These are phyloP conservation scores for Parnassius mnemosyne DNA, from an alignment of 2,888 invertebrate species.

Conservation along the genomic window DNA sequence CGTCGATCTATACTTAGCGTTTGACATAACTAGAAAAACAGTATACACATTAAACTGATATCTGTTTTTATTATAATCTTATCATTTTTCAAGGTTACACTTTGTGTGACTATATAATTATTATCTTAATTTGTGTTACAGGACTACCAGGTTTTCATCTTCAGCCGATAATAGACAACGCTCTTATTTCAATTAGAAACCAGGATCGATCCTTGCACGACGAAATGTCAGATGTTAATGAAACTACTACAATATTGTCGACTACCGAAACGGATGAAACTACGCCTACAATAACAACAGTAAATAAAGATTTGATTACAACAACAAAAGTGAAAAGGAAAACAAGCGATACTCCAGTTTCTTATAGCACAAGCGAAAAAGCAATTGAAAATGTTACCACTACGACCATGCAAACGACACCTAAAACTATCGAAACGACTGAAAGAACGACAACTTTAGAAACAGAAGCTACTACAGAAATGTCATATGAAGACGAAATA, in stretches of 20 bases:
- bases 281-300: slow-evolving; percentile 39
- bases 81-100: too few relatives aligned
- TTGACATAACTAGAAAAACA: too few relatives aligned
- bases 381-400: slow-evolving; percentile 33
- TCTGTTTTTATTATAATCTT: too few relatives aligned
- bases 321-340: slow-evolving; percentile 65
- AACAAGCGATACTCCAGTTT: slow-evolving; percentile 46
- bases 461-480: neutral
- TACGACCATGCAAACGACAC: slow-evolving; percentile 10
- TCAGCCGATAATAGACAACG: slow-evolving; percentile 38
- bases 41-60: too few relatives aligned
- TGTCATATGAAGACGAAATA: slow-evolving; percentile 30
- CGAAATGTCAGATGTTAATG: slow-evolving; percentile 44
- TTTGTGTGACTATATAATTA: too few relatives aligned
- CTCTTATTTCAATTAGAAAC: slow-evolving; percentile 42
- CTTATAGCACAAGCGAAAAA: slow-evolving; percentile 34
- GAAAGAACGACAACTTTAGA: neutral
- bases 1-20: too few relatives aligned
- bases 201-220: slow-evolving; percentile 56
- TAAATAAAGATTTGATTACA: slow-evolving; percentile 43
- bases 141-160: slow-evolving; percentile 33
- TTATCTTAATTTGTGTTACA: slow-evolving; percentile 32
- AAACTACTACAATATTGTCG: slow-evolving; percentile 47
- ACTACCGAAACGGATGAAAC: slow-evolving; percentile 44
- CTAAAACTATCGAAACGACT: neutral